Evolutionary conservation across 2,888 invertebrate genomes (phyloP), one percentile per base, ranked within the genome.

Genomic region (Exephanes ischioxanthus): DNA sequence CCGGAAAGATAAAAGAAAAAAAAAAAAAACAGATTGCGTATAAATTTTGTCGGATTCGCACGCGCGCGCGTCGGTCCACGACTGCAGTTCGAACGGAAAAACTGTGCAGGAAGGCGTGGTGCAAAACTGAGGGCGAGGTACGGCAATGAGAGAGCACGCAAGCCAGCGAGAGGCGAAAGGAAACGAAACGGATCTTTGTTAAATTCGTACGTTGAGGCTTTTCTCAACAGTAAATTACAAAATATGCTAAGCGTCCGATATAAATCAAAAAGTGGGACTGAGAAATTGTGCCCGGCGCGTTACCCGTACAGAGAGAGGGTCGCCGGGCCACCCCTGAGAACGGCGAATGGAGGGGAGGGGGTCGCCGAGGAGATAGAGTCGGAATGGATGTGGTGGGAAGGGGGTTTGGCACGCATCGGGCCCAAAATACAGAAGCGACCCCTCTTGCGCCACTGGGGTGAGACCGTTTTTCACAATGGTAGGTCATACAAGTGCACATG

Each of bases 221-320:
- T 88, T 94, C 93, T 88, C 89, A 89, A 93, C 93, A 94, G 94
- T 94, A 94, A 94, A 94, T 94, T 93, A 94, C 93, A 92, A 93
- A 93, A 94, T 94, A 94, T 94, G 94, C 94, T 93, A 94, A 94
- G 93, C 93, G 93, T 88, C 89, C 91, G 94, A 94, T 94, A 94
- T 94, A 94, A 94, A 94, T 94, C 94, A 58, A 94, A 94, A 93
- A 92, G 90, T 91, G 91, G 90, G 92, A 81, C 70, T 84, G 61
- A 80, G 83, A 83, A 85, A 71, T 71, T 14, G 58, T 58, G 26
- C 58, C 11, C 58, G 45, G 83, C 73, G 68, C 73, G 48, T 63
- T 19, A 79, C 63, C 30, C n/a, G 80, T 77, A 73, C 33, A 33
- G 86, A 88, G 87, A 22, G 19, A 82, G 79, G 85, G 61, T 63